These are phyloP conservation scores for Campylorhamphus procurvoides DNA, from an alignment of 2,113 vertebrate species.

Conservation along the genomic window DNA sequence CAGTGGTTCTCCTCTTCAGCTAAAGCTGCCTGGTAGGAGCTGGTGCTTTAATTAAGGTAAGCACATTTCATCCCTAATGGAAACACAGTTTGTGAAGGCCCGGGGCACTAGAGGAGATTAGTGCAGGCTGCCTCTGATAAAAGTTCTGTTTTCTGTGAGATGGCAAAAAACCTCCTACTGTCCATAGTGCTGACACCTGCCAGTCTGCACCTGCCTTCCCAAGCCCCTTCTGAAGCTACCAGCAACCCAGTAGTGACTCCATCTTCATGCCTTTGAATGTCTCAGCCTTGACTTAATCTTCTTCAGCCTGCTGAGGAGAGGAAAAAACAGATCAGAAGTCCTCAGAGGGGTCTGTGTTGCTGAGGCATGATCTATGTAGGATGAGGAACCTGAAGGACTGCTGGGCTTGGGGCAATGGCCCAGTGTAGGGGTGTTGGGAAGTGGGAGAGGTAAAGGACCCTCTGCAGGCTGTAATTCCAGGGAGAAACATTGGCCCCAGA, in stretches of 20 bases:
- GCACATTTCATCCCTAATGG: neutral
- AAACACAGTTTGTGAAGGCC: neutral
- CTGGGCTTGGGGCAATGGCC: neutral
- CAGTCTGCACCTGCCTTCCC: neutral
- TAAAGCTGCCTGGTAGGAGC: neutral
- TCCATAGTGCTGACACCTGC: neutral
- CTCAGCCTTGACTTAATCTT: neutral
- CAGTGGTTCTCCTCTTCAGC: accelerated
- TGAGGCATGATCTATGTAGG: accelerated
- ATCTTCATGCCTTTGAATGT: neutral
- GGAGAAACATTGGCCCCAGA: neutral
- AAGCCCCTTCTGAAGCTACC: neutral
- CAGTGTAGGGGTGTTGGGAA: accelerated
- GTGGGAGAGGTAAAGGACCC: neutral
- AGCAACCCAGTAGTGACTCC: neutral
- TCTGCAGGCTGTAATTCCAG: neutral
- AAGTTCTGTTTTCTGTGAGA: neutral
- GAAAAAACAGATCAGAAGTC: neutral
- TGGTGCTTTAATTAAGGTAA: neutral
- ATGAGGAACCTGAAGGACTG: neutral
- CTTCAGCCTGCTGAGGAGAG: neutral
- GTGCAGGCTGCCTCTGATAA: neutral
- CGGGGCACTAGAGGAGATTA: neutral
- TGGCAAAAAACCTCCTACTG: neutral
- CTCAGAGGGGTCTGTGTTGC: neutral